Evolutionary conservation across 2,888 invertebrate species (phyloP), one percentile per base, ranked within the genome.

Genomic region (Campopleginae sp.): DNA sequence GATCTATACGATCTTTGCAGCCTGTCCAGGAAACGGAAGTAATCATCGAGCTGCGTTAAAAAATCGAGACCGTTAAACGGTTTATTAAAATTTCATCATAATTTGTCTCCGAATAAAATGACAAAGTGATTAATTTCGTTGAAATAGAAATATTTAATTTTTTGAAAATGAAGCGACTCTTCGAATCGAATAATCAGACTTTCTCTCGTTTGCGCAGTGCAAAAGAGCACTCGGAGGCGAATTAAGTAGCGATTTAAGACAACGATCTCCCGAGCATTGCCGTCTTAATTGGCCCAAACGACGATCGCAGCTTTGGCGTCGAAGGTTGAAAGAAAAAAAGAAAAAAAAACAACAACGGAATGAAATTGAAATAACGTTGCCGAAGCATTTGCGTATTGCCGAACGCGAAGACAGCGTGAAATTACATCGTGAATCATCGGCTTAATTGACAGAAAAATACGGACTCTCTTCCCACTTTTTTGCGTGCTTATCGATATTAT

Each of bases 371-470:
- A 19, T 14, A 17, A 31, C 46, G 46, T 68, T 27, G 27, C 17
- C 38, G 23, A 33, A 61, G 19, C 19, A 48, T 65, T 6, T 71
- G 27, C 61, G 44, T 68, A 27, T 23, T 17, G 33, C 78, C 48
- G 66, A 54, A 77, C 65, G 76, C 71, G 77, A 80, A 77, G 68
- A 74, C 77, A 44, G 48, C 27, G 27, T 63, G 63, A 33, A 74
- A 70, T 86, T 77, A 54, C 33, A 51, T 54, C 80, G 80, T 80
- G 71, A 86, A 86, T 86, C 85, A 83, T 83, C 68, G 31, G 42
- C 23, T 79, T 84, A 86, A 82, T 86, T 84, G 86, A 76, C 86
- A 79, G 80, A 84, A 84, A 84, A 86, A 78, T 76, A 65, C 70
- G 61, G 38, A 38, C 23, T 76, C 70, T 46, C 42, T 31, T 27